Evolutionary conservation across 2,113 vertebrate genomes (phyloP).

Genomic region (Brienomyrus brachyistius): DNA sequence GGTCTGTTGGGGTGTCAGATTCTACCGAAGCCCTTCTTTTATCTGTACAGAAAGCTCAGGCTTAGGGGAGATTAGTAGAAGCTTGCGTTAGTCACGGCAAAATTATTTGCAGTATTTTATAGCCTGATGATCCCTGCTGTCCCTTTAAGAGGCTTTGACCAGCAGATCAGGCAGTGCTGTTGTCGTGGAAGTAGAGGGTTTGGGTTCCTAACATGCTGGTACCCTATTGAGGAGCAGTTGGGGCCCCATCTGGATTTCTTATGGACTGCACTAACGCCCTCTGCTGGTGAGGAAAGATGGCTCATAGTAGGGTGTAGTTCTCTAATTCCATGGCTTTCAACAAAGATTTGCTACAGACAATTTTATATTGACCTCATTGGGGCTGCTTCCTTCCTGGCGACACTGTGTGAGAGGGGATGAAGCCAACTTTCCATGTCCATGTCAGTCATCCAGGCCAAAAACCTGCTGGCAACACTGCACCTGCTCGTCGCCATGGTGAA

Average conservation of each 20-base stretch:
- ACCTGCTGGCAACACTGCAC: slow-evolving; percentile 80
- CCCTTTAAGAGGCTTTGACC: background rate
- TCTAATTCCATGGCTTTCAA: background rate
- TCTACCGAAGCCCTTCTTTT: background rate
- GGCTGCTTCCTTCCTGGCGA: background rate
- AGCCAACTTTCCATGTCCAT: background rate
- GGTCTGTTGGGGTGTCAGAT: background rate
- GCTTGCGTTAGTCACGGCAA: background rate
- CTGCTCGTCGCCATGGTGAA: slow-evolving; percentile 82
- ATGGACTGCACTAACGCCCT: background rate
- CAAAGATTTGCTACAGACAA: background rate
- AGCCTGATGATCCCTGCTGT: background rate
- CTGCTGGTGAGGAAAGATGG: background rate
- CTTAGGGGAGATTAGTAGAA: background rate
- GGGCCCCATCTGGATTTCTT: background rate
- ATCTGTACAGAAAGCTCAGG: background rate
- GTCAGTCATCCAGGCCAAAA: slow-evolving; percentile 75
- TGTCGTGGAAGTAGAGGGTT: background rate
- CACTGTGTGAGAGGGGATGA: background rate
- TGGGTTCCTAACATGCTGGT: background rate
- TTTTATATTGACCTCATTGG: background rate
- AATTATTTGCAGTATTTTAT: background rate
- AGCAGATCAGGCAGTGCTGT: background rate
- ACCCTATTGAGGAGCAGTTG: background rate
- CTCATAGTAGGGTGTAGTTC: background rate